Conservation (phyloP, 2,888 invertebrate genomes). For the Colostygia pectinataria region DNA sequence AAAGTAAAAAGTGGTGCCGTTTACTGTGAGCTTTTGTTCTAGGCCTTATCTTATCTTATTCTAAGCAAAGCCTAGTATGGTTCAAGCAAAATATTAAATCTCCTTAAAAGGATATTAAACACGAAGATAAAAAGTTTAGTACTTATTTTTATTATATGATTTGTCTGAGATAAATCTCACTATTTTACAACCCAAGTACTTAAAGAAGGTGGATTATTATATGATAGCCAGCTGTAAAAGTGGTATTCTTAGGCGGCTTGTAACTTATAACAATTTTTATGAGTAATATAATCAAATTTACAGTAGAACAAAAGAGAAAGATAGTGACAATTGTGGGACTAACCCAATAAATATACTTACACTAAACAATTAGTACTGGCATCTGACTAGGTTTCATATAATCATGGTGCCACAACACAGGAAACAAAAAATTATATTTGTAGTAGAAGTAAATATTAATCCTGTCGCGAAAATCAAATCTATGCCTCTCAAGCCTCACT, state of each 20-base stretch:
- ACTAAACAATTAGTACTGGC: no score
- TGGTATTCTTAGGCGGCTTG: neutral
- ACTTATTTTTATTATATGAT: conserved; percentile 6
- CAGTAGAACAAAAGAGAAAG: no score
- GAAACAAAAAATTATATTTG: no score
- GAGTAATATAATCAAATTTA: neutral
- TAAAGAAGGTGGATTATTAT: neutral
- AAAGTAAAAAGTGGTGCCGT: conserved; percentile 20
- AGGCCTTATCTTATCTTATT: conserved; percentile 1
- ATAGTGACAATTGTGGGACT: no score
- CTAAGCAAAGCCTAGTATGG: conserved; percentile 8
- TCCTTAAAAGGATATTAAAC: conserved; percentile 10
- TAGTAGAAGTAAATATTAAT: no score
- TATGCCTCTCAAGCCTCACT: no score
- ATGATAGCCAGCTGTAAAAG: neutral
- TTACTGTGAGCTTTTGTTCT: neutral
- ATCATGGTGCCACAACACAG: no score
- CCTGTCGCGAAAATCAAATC: no score
- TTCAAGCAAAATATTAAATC: neutral
- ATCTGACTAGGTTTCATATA: no score
- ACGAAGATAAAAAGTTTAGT: conserved; percentile 7
- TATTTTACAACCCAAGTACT: conserved; percentile 6
- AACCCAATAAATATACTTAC: no score
- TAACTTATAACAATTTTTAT: neutral
- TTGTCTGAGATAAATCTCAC: neutral